These are phyloP conservation scores for Oreochromis grahami DNA, from an alignment of 2,797 vertebrate genomes.

Conservation along the genomic window DNA sequence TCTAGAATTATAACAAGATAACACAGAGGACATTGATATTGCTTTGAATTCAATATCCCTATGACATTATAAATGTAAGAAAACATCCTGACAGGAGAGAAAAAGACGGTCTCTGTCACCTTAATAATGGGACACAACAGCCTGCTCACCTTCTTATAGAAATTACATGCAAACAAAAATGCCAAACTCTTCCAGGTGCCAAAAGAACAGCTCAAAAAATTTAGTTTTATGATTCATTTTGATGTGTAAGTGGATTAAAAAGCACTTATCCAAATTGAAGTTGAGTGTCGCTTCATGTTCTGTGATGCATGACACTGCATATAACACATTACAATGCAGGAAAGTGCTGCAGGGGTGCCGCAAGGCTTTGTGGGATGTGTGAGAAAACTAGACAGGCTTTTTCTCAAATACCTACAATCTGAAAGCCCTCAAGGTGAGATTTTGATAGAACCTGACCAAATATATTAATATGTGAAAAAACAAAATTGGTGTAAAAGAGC, in stretches of 20 bases:
- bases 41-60: not conserved
- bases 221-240: slow-evolving; percentile 7
- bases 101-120: not conserved
- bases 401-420: slow-evolving; percentile 19
- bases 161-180: not conserved
- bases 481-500: not conserved
- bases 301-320: slow-evolving; percentile 37
- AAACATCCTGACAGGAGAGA: not conserved
- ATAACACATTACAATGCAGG: slow-evolving; percentile 5
- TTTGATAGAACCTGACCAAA: not conserved
- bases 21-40: not conserved
- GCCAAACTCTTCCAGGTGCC: not conserved
- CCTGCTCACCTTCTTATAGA: not conserved
- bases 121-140: not conserved
- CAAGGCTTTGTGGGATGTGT: slow-evolving; percentile 47
- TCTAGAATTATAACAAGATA: not conserved
- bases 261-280: slow-evolving; percentile 56
- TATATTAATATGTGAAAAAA: not conserved
- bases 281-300: slow-evolving; percentile 9
- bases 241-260: slow-evolving; percentile 53
- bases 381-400: not conserved
- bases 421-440: slow-evolving; percentile 9
- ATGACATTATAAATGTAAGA: not conserved
- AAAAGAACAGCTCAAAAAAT: not conserved
- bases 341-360: slow-evolving; percentile 4